phyloP scores from a whole-genome alignment of 2,113 vertebrate species.

The Ranitomeya variabilis region DNA sequence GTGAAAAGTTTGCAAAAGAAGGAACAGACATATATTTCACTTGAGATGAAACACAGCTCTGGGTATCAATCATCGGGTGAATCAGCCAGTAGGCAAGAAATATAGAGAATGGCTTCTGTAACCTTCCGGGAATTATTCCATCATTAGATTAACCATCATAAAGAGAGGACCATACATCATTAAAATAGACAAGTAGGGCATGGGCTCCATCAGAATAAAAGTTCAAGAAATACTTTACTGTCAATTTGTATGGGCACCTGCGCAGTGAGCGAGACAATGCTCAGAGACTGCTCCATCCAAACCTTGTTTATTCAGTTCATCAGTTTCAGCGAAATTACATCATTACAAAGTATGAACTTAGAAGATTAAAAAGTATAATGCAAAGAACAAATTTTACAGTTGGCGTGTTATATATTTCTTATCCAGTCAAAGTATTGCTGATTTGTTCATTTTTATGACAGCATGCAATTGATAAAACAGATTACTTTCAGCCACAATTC shows the following conservation, averaged over 20 bases:
- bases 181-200: conserved; percentile 54
- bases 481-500: conserved; percentile 54
- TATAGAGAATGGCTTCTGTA: conserved; percentile 64
- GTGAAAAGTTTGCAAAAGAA: conserved; percentile 54
- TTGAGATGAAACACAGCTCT: conserved; percentile 26
- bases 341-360: conserved; percentile 50
- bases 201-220: conserved; percentile 59
- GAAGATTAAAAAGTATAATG: conserved; percentile 57
- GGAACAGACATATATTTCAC: conserved; percentile 51
- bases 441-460: conserved; percentile 58
- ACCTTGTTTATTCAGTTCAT: conserved; percentile 54
- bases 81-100: conserved; percentile 61
- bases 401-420: conserved; percentile 55
- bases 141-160: conserved; percentile 68
- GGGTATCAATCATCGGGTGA: conserved; percentile 61
- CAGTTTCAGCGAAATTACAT: conserved; percentile 54
- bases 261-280: conserved; percentile 12
- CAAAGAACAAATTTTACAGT: conserved; percentile 55
- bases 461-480: conserved; percentile 58
- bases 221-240: conserved; percentile 55
- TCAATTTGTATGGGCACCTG: conserved; percentile 52
- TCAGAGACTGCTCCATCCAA: conserved; percentile 36
- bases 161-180: conserved; percentile 63
- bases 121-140: conserved; percentile 62
- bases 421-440: conserved; percentile 57